phyloP scores from a whole-genome alignment of 2,113 vertebrate species.

The Cephalopholis sonnerati region DNA sequence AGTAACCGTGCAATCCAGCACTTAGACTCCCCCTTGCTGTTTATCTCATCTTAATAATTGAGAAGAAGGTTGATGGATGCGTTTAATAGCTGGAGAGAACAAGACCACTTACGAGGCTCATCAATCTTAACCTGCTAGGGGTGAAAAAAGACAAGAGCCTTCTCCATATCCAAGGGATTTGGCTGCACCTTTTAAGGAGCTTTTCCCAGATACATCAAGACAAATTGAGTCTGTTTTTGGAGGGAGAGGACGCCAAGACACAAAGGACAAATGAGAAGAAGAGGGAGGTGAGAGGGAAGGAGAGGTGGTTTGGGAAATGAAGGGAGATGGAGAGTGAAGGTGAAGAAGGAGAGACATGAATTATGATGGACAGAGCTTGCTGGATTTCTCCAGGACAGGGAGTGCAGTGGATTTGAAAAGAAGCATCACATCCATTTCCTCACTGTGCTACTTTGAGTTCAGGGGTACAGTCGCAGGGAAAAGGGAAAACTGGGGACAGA shows the following conservation, averaged over 20 bases:
- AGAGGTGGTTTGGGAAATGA: not conserved
- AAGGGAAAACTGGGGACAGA: constrained; percentile 44
- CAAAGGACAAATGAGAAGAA: constrained; percentile 26
- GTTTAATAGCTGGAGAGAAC: constrained; percentile 80
- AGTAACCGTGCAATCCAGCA: constrained; percentile 61
- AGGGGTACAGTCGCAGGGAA: constrained; percentile 19
- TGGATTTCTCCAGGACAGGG: not conserved
- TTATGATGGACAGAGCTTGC: constrained; percentile 39
- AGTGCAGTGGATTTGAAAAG: constrained; percentile 19
- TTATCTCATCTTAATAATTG: constrained; percentile 76
- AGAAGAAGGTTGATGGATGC: constrained; percentile 78
- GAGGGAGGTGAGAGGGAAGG: not conserved
- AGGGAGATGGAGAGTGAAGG: constrained; percentile 1
- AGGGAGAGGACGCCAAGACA: constrained; percentile 6
- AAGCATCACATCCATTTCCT: constrained; percentile 21
- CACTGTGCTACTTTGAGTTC: constrained; percentile 37
- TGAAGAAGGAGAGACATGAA: constrained; percentile 17
- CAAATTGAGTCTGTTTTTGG: constrained; percentile 48
- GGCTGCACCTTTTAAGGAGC: constrained; percentile 62
- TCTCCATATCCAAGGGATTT: constrained; percentile 73
- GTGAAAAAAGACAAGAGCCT: constrained; percentile 58
- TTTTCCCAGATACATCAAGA: constrained; percentile 67
- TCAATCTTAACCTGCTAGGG: constrained; percentile 73
- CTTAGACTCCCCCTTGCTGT: constrained; percentile 68
- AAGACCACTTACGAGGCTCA: constrained; percentile 75